Percentiles rank a stretch among this genome's conserved stretches.
These are phyloP conservation scores for Paramormyrops hopkinsi DNA, from an alignment of 2,797 vertebrate species.

Conservation along the genomic window DNA sequence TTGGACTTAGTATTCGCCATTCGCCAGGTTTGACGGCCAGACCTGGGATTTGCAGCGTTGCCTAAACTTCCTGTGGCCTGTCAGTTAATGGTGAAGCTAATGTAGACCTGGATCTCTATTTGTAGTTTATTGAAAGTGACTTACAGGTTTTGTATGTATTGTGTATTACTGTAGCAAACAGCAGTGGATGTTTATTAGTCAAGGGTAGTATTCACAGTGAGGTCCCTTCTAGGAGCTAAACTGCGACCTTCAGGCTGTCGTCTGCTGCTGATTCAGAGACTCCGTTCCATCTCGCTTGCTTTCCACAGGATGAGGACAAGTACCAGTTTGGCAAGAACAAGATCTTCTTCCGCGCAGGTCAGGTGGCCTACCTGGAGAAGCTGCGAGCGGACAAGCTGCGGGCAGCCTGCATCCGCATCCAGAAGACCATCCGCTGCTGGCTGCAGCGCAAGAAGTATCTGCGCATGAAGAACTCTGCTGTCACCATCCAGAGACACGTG, in stretches of 20 bases:
- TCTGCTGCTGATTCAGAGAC: background rate
- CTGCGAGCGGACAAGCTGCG: slow-evolving; percentile 87
- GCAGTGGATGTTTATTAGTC: background rate
- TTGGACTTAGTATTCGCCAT: background rate
- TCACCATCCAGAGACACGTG: slow-evolving; percentile 78
- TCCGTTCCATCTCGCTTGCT: background rate
- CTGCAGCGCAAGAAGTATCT: slow-evolving; percentile 82
- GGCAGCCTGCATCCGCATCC: slow-evolving; percentile 83
- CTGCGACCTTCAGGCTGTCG: background rate
- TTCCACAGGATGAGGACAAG: slow-evolving; percentile 78
- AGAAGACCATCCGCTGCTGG: slow-evolving; percentile 95
- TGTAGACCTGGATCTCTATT: background rate
- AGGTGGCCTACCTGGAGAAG: slow-evolving; percentile 95
- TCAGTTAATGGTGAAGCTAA: background rate
- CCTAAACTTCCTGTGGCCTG: background rate
- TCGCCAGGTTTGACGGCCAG: background rate
- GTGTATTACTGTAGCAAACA: background rate
- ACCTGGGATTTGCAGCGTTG: background rate
- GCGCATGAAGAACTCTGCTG: slow-evolving; percentile 71
- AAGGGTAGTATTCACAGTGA: background rate
- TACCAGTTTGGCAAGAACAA: slow-evolving; percentile 96
- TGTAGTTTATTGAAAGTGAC: background rate
- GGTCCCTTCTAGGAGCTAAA: background rate
- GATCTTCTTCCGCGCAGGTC: slow-evolving; percentile 96
- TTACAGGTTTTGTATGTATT: background rate